phyloP scores from a whole-genome alignment of 2,888 invertebrate species.

The Tachina grossa region DNA sequence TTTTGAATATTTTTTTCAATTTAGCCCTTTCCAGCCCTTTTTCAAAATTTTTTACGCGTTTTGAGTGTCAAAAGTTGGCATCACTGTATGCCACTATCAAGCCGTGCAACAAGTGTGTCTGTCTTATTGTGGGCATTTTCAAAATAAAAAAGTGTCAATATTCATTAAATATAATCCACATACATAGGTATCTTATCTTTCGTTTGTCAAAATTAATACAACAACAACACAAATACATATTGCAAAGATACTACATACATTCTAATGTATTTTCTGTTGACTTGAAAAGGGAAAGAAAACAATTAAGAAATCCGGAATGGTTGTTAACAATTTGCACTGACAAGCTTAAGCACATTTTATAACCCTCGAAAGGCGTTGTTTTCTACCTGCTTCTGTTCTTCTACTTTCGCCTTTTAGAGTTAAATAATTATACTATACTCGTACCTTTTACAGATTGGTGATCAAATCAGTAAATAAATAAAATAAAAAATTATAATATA shows the following conservation, averaged over 20 bases:
- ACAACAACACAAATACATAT: constrained; percentile 5
- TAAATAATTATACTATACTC: constrained; percentile 48
- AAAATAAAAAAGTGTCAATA: constrained; percentile 49
- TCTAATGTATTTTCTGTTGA: background rate
- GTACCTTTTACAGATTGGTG: constrained; percentile 17
- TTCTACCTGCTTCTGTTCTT: constrained; percentile 52
- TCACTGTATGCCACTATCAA: too few species aligned
- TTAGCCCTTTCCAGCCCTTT: too few species aligned
- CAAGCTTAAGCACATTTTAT: constrained; percentile 24
- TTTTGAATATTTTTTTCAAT: too few species aligned
- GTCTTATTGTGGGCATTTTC: constrained; percentile 6
- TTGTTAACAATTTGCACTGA: constrained; percentile 32
- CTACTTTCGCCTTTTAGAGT: background rate
- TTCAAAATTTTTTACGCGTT: too few species aligned
- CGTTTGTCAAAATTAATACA: background rate
- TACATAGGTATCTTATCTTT: background rate
- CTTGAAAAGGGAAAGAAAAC: background rate
- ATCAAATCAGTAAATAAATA: constrained; percentile 18
- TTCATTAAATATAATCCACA: constrained; percentile 35
- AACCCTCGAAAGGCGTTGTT: constrained; percentile 24
- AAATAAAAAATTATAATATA: background rate
- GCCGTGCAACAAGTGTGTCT: constrained; percentile 13
- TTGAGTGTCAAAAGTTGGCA: too few species aligned
- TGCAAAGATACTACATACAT: constrained; percentile 8
- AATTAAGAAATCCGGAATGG: background rate